Conservation (phyloP, 1,140 invertebrate genomes). For the Eriosoma lanigerum region DNA sequence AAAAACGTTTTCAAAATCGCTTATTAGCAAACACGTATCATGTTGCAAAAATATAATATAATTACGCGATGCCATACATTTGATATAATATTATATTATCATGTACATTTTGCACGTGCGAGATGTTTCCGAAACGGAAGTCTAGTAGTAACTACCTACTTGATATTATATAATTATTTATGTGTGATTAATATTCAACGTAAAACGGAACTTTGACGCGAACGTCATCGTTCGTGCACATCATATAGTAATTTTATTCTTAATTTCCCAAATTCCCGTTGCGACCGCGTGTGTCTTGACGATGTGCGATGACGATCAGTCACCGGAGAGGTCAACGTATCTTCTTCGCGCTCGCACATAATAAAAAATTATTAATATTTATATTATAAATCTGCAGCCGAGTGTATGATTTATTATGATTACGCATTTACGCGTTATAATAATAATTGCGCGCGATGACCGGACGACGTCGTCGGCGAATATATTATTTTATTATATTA, state of each 20-base stretch:
- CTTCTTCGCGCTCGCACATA: not conserved
- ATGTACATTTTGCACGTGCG: too few species aligned
- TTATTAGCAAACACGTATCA: too few species aligned
- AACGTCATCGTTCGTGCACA: not conserved
- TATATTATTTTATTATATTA: not conserved
- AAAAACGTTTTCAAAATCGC: too few species aligned
- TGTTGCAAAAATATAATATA: too few species aligned
- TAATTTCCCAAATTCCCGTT: slow-evolving; percentile 18
- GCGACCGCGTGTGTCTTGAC: too few species aligned
- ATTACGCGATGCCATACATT: too few species aligned
- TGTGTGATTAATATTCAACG: slow-evolving; percentile 20
- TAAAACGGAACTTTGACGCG: slow-evolving; percentile 8
- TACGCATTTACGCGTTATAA: not conserved
- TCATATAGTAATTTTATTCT: not conserved
- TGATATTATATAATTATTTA: not conserved
- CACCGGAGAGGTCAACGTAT: slow-evolving; percentile 27
- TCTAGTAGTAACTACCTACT: not conserved
- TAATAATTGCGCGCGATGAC: not conserved
- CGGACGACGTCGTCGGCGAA: not conserved
- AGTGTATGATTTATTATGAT: slow-evolving; percentile 1
- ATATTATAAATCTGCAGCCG: not conserved
- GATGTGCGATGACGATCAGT: not conserved
- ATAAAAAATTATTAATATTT: too few species aligned
- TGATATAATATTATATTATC: too few species aligned
- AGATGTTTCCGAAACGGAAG: slow-evolving; percentile 19